Base-by-base conservation (phyloP, 2,797 vertebrate species). In the Poeciliopsis presidionis region DNA sequence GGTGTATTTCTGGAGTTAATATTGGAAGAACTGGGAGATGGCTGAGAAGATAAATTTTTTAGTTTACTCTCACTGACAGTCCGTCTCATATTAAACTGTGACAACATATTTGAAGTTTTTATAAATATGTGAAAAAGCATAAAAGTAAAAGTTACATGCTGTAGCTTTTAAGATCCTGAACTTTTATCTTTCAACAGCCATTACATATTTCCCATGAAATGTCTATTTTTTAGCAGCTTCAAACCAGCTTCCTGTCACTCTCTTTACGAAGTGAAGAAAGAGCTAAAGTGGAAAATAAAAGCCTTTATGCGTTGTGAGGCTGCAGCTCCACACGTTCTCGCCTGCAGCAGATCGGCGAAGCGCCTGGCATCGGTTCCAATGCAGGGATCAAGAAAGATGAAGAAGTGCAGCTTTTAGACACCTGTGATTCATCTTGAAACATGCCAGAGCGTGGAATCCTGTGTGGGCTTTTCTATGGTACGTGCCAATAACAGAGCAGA, bases 391-490 rank as follows among this genome's bases (percentile, higher is more conserved):
- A 45, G 47, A 87, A 74, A 67, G 73, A 82, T 41, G 51, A 87
- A 87, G 73, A 74, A 20, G 49, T 55, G 81, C 57, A 73, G 79
- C 77, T 81, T 81, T 80, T 33, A 33, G 46, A 49, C 33, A 89
- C 79, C n/a, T 2, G 67, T 84, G 78, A 86, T 76, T 87, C 81
- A 84, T 86, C 47, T 43, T 69, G 4, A 2, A 76, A 73, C 81
- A 73, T 33, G 55, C 72, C 77, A 67, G 0, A 72, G 39, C 2
- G 4, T 83, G 74, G 47, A 75, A 63, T 73, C 84, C 73, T 82
- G 51, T 72, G 77, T 81, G 78, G 85, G 76, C 61, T 77, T 51
- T 9, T 74, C 59, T 61, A 61, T 43, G 71, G 63, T 47, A 47
- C n/a, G 46, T 33, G 81, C 69, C 43, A 36, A 41, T 33, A 55